Conservation (phyloP, 1,140 invertebrate genomes). For the Cyclargus thomasi region DNA sequence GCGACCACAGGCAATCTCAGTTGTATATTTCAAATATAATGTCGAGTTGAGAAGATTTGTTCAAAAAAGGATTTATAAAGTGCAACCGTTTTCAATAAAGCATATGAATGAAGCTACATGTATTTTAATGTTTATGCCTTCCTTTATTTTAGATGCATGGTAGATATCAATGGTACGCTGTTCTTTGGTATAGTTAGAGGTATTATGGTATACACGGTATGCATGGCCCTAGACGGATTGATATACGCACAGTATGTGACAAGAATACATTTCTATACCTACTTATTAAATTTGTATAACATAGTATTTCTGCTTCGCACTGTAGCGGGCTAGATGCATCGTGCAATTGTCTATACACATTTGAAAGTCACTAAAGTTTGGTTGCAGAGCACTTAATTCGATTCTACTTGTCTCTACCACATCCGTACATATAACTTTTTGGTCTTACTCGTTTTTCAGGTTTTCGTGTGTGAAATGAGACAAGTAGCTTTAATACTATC, state of each 20-base stretch:
- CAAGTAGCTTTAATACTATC: no score
- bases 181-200: constrained; percentile 9
- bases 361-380: no score
- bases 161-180: constrained; percentile 8
- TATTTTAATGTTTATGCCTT: constrained; percentile 20
- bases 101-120: constrained; percentile 17
- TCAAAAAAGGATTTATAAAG: constrained; percentile 17
- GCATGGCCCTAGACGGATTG: not conserved
- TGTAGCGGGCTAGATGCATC: no score
- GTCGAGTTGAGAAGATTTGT: constrained; percentile 14
- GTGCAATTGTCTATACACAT: no score
- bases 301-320: no score
- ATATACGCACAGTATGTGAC: not conserved
- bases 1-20: not conserved
- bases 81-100: constrained; percentile 18
- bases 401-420: no score
- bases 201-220: not conserved
- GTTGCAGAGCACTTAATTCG: no score
- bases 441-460: no score
- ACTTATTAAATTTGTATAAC: no score
- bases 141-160: constrained; percentile 25
- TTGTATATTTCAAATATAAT: not conserved
- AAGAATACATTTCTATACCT: no score
- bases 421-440: no score
- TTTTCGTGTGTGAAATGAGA: no score